Evolutionary conservation across 1,140 invertebrate species (phyloP).

Genomic region (Scaptomyza graminum): DNA sequence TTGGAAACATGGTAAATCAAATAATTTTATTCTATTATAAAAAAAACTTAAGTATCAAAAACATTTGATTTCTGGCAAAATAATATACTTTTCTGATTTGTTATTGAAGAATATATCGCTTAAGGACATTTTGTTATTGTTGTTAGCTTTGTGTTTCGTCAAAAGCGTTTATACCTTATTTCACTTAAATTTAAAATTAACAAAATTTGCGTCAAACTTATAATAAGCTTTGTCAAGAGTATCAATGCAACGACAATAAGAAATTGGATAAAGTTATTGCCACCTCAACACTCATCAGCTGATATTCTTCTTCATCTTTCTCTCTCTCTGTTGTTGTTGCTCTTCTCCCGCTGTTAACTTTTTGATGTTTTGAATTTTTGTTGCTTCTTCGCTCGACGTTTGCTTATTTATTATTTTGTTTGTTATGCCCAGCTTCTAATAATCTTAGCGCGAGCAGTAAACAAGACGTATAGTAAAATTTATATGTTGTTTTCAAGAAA

Average conservation of each 20-base stretch:
- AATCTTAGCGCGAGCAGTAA: neutral
- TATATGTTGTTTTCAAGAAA: neutral
- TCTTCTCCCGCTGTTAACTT: slow-evolving; percentile 19
- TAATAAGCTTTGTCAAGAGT: neutral
- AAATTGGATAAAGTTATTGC: slow-evolving; percentile 79
- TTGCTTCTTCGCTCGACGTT: neutral
- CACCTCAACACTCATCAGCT: neutral
- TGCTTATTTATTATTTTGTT: slow-evolving; percentile 45
- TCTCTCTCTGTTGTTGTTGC: slow-evolving; percentile 2
- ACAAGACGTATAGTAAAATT: neutral
- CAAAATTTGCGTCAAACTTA: too few relatives aligned
- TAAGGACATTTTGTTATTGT: too few relatives aligned
- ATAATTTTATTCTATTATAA: too few relatives aligned
- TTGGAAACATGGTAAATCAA: neutral
- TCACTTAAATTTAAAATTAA: too few relatives aligned
- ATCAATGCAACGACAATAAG: slow-evolving; percentile 23
- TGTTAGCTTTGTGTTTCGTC: too few relatives aligned
- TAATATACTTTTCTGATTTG: too few relatives aligned
- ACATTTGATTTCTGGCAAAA: too few relatives aligned
- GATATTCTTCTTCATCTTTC: neutral
- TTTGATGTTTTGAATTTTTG: slow-evolving; percentile 76
- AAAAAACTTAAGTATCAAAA: too few relatives aligned
- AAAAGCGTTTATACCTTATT: too few relatives aligned
- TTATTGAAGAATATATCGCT: too few relatives aligned
- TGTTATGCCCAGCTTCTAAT: slow-evolving; percentile 18